Evolutionary conservation across 2,888 invertebrate species (phyloP).

Genomic region (Ochropleura plecta): DNA sequence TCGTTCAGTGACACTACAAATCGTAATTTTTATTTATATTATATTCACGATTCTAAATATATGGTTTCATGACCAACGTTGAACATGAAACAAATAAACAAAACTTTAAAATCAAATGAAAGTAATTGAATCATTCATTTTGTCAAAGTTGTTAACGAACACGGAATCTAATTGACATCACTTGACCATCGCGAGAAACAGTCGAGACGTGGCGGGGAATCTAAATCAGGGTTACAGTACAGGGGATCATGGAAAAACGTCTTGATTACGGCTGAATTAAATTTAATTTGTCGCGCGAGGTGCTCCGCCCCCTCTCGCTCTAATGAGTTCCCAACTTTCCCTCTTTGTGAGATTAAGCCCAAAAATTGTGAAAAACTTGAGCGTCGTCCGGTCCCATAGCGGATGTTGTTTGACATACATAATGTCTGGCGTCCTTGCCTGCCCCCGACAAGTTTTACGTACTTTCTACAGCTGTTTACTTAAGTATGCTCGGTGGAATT

Average conservation of each 20-base stretch:
- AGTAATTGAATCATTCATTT: conserved; percentile 61
- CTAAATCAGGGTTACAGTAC: conserved; percentile 59
- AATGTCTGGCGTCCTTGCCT: conserved; percentile 66
- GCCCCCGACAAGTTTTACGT: conserved; percentile 69
- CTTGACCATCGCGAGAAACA: conserved; percentile 69
- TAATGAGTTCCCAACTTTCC: conserved; percentile 86
- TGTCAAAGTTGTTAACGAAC: conserved; percentile 65
- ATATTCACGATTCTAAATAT: conserved; percentile 22
- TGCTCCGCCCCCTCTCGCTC: conserved; percentile 80
- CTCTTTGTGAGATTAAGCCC: conserved; percentile 83
- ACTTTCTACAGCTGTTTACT: conserved; percentile 75
- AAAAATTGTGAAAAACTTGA: conserved; percentile 83
- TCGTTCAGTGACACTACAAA: not conserved
- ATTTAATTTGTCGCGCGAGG: conserved; percentile 82
- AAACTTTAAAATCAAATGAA: conserved; percentile 52
- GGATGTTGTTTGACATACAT: conserved; percentile 75
- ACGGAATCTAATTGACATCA: conserved; percentile 65
- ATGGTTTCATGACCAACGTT: not conserved
- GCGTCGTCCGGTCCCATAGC: conserved; percentile 66
- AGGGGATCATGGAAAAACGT: conserved; percentile 62
- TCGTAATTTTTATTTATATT: conserved; percentile 39
- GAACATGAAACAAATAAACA: conserved; percentile 19
- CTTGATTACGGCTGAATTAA: conserved; percentile 72
- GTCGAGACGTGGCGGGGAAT: conserved; percentile 60
- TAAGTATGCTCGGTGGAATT: conserved; percentile 78